Base-by-base conservation (phyloP, 2,113 vertebrate genomes). In the Osmerus eperlanus region DNA sequence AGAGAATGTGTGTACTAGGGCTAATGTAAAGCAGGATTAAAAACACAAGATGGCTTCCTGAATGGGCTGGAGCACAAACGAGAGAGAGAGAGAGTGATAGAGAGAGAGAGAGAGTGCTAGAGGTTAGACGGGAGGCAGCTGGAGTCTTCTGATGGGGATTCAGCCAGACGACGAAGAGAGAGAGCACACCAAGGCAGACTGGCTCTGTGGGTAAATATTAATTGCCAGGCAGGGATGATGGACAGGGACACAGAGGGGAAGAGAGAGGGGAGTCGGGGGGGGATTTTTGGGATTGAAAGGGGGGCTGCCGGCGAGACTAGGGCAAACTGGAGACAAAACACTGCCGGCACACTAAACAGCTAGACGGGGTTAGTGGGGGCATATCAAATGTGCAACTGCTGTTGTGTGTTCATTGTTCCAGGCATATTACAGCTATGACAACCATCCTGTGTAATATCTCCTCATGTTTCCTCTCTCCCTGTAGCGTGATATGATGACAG, bases 41-140 rank as follows among this genome's bases (percentile, higher is more conserved):
- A 41, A 92, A 91, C 91, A 92, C 90, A 93, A 92, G 91, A 93
- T 93, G 92, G 91, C 92, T 92, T 92, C 92, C 91, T 93, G 91
- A 92, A 92, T 91, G 91, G 87, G 83, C 84, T 83, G 82, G 83
- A 89, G 79, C 79, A 78, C 85, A 80, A 23, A 23, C 23, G 87
- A 89, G 64, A 79, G 74, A 77, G 70, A 86, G 74, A 86, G 61
- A 65, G 56, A 41, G n/a, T 61, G 28, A 21, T 51, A 23, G 21
- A 47, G 60, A 36, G 19, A 56, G 68, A 55, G 61, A 21, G 23
- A 54, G 67, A 71, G 15, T 58, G 55, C 52, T 66, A 21, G 47
- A 63, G 68, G 70, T 41, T 13, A 51, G 69, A 67, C 67, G 67
- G 66, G 77, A 77, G 81, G 81, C 83, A 87, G 82, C 74, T 69